Evolutionary conservation across 2,797 vertebrate species (phyloP), one percentile per base, ranked within the genome.

Genomic region (Chromobotia macracanthus): DNA sequence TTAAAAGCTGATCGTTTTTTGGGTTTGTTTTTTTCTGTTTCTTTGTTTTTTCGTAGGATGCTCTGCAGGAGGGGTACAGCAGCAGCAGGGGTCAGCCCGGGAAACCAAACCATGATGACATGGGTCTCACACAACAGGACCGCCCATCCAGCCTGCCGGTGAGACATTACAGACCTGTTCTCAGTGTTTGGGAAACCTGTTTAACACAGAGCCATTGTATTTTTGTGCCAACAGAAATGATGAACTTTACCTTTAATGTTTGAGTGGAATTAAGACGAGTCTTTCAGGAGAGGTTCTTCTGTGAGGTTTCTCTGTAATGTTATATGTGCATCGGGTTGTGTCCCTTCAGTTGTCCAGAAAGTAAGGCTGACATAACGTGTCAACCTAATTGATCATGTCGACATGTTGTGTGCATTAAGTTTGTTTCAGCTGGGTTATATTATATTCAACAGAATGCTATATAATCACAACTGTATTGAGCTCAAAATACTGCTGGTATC

Each of bases 81-180:
- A 93, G 91, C 85, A 93, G 91, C 85, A 93, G 95, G 85, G 93
- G 93, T 85, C 95, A 95, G 89, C 93, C 96, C 84, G 95, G 94
- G 89, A 98, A 97, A 90, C 92, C 94, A 19, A 96, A 94, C 91
- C 96, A 95, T 0, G 95, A 97, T 91, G 96, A 97, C 84, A 90
- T 97, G 92, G 94, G 93, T 87, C 86, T 96, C 80, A 88, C 85
- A 79, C 91, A 90, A 80, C 91, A 92, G 85, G 92, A 93, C 70
- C 85, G 91, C 48, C 96, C 96, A n/a, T 98, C 96, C 2, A 98
- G 96, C 70, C 94, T 98, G 90, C 96, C 96, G 90, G 96, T 98
- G 91, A 96, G 96, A 93, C 87, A 81, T 73, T 28, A 23, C 46
- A 8, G 1, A 38, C 2, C 38, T 7, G 7, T 18, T 18, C 8